These are phyloP conservation scores for Atherinomorus stipes DNA, from an alignment of 2,113 vertebrate species.

Conservation along the genomic window DNA sequence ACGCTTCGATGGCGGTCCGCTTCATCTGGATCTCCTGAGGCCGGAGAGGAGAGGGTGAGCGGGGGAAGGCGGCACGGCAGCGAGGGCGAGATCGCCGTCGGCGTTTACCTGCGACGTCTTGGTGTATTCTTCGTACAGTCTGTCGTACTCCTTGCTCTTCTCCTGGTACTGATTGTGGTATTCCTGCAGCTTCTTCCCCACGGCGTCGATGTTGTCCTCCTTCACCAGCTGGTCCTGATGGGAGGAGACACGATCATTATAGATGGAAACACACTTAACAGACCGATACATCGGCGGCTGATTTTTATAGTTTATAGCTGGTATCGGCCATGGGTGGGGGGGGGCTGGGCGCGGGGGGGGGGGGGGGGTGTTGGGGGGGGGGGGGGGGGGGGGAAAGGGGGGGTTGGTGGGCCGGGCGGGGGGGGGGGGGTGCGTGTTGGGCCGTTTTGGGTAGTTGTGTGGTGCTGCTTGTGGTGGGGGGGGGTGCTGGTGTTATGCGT, in stretches of 20 bases:
- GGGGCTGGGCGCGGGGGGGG: too few species aligned
- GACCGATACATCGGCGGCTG: too few species aligned
- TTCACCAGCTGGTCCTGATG: conserved; percentile 95
- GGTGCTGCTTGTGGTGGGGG: too few species aligned
- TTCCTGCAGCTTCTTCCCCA: conserved; percentile 96
- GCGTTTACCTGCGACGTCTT: conserved; percentile 92
- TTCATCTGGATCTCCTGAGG: conserved; percentile 99
- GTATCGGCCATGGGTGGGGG: too few species aligned
- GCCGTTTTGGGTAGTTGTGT: too few species aligned
- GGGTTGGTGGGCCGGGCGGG: too few species aligned
- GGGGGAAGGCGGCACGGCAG: not conserved
- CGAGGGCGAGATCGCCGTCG: not conserved
- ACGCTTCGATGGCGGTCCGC: conserved; percentile 95
- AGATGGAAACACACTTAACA: too few species aligned
- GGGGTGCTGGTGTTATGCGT: too few species aligned
- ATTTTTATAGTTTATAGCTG: too few species aligned
- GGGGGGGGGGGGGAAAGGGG: too few species aligned
- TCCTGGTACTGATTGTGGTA: conserved; percentile 96
- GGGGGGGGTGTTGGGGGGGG: too few species aligned
- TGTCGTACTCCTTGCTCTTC: conserved; percentile 96
- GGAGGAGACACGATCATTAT: not conserved
- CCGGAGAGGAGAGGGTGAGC: not conserved
- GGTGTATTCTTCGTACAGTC: conserved; percentile 94
- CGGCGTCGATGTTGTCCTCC: conserved; percentile 96
- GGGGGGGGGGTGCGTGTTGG: too few species aligned